Evolutionary conservation across 2,888 invertebrate species (phyloP).

Genomic region (Drosophila rellima): DNA sequence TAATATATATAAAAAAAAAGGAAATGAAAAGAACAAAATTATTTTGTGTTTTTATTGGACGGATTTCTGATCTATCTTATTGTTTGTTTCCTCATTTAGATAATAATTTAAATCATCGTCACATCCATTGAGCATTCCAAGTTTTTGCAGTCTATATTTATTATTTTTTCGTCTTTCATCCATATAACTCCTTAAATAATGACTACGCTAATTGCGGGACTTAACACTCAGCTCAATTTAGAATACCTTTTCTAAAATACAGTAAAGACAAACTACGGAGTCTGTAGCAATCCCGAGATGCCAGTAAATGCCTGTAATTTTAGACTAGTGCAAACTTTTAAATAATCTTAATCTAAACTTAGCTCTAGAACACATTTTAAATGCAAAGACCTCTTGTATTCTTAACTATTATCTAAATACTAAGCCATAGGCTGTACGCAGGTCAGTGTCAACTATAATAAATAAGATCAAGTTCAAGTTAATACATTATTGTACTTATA

Average conservation of each 20-base stretch:
- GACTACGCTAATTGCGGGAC: slow-evolving; percentile 19
- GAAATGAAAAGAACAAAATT: slow-evolving; percentile 54
- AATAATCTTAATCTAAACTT: slow-evolving; percentile 21
- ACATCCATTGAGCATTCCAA: slow-evolving; percentile 13
- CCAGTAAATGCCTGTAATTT: slow-evolving; percentile 72
- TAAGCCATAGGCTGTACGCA: slow-evolving; percentile 51
- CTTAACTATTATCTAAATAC: slow-evolving; percentile 37
- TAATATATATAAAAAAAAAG: slow-evolving; percentile 39
- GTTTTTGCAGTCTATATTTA: neutral
- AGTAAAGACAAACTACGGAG: slow-evolving; percentile 34
- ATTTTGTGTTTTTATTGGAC: slow-evolving; percentile 69
- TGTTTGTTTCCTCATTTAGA: slow-evolving; percentile 3
- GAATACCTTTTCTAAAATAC: slow-evolving; percentile 33
- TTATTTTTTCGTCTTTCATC: neutral
- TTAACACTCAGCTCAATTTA: slow-evolving; percentile 27
- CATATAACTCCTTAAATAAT: neutral
- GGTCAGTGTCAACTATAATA: slow-evolving; percentile 48
- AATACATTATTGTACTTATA: slow-evolving; percentile 45
- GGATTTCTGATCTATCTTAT: slow-evolving; percentile 7
- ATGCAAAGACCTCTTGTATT: slow-evolving; percentile 52
- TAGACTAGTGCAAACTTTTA: slow-evolving; percentile 55
- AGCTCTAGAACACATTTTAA: slow-evolving; percentile 57
- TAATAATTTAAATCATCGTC: slow-evolving; percentile 12
- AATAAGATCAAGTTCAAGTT: slow-evolving; percentile 41
- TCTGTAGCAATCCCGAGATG: slow-evolving; percentile 57